phyloP scores from a whole-genome alignment of 2,888 invertebrate genomes.

The Protodeltote pygarga region DNA sequence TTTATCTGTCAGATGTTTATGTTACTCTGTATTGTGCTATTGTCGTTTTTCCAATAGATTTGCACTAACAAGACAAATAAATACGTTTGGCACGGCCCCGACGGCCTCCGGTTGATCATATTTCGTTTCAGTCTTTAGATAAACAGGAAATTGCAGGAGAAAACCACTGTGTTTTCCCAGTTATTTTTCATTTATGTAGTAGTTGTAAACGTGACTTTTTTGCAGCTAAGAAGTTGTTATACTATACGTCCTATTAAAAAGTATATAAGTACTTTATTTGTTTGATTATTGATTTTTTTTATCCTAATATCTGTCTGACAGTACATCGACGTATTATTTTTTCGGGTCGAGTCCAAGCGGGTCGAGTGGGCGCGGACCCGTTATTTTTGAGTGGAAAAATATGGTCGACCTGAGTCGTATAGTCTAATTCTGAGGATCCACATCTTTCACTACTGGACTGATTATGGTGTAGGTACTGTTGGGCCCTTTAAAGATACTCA shows the following conservation, averaged over 20 bases:
- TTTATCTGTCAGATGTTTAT: constrained; percentile 49
- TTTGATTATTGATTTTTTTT: no score
- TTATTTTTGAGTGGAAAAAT: no score
- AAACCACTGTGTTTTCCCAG: constrained; percentile 36
- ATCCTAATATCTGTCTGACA: constrained; percentile 18
- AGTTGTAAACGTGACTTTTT: constrained; percentile 18
- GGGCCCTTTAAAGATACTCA: no score
- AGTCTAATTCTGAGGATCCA: no score
- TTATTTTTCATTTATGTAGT: constrained; percentile 35
- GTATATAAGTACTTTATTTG: neutral
- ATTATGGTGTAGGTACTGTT: no score
- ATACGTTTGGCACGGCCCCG: constrained; percentile 56
- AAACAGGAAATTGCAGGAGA: constrained; percentile 64
- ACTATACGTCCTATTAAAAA: neutral
- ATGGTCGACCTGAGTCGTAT: no score
- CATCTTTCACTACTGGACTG: no score
- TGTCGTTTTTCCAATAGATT: constrained; percentile 76
- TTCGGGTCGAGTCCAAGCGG: no score
- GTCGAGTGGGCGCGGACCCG: no score
- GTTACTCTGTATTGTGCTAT: constrained; percentile 48
- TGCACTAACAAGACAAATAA: constrained; percentile 77
- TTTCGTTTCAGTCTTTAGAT: constrained; percentile 61
- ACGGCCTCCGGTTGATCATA: constrained; percentile 63
- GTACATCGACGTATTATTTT: no score
- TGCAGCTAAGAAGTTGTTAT: constrained; percentile 12